phyloP scores from a whole-genome alignment of 2,888 invertebrate species.

The Ariolimax columbianus region DNA sequence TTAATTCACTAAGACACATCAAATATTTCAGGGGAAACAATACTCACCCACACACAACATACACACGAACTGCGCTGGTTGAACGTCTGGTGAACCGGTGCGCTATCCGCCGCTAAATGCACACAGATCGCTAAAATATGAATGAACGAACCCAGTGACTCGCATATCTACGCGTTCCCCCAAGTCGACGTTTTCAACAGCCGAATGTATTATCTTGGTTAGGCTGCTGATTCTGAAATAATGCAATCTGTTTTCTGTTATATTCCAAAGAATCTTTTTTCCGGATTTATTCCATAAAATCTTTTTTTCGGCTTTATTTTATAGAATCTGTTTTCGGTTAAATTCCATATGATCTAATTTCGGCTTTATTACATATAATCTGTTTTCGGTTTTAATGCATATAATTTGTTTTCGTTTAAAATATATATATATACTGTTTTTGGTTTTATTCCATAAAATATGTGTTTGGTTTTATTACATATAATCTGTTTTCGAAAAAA shows the following conservation, averaged over 20 bases:
- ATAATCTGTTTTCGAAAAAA: too few species aligned
- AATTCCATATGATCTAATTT: too few species aligned
- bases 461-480: too few species aligned
- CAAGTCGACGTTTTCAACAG: background rate
- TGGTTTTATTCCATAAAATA: too few species aligned
- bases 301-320: too few species aligned
- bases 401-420: too few species aligned
- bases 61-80: background rate
- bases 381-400: too few species aligned
- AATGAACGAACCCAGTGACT: constrained; percentile 25
- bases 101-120: background rate
- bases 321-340: too few species aligned
- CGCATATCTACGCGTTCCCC: background rate
- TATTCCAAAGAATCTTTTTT: too few species aligned
- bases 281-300: too few species aligned
- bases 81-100: background rate
- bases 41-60: background rate
- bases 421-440: too few species aligned
- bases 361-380: too few species aligned
- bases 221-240: background rate
- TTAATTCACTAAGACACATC: background rate
- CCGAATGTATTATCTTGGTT: background rate
- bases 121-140: background rate
- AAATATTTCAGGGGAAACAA: background rate
- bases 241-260: background rate